A percentile compares a stretch with the other conserved stretches of the same genome.
Conservation (phyloP, 2,113 vertebrate genomes). For the Peromyscus maniculatus region DNA sequence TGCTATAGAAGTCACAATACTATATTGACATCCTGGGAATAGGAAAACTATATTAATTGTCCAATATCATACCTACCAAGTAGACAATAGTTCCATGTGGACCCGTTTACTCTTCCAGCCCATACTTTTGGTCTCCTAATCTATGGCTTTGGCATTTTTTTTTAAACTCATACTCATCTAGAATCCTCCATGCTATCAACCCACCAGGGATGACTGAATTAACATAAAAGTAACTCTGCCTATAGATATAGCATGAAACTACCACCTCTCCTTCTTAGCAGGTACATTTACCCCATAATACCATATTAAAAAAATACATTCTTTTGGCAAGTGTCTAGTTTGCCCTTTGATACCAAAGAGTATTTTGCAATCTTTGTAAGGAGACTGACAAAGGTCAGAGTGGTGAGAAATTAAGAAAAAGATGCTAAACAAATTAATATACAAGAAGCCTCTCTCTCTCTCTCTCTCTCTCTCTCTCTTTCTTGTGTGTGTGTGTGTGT, state of each 20-base stretch:
- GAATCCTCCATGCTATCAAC: neutral
- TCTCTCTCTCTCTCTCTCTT: no score
- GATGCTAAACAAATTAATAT: conserved; percentile 19
- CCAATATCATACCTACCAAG: neutral
- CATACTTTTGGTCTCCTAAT: neutral
- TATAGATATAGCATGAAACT: neutral
- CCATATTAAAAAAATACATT: neutral
- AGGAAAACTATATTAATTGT: neutral
- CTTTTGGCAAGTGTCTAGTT: neutral
- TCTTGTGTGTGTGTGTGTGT: neutral
- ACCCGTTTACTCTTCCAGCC: neutral
- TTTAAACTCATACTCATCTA: neutral
- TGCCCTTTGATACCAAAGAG: neutral
- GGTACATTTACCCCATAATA: neutral
- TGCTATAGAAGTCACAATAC: neutral
- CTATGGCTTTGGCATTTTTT: neutral
- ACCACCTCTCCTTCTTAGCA: neutral
- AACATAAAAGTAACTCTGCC: neutral
- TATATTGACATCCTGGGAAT: neutral
- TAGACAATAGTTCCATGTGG: neutral
- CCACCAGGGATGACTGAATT: neutral
- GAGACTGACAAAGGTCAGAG: neutral
- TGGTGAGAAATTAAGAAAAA: neutral
- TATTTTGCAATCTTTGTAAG: neutral
- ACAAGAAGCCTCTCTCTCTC: neutral